Conservation (phyloP, 2,888 invertebrate species). For the Apocheima hispidaria region DNA sequence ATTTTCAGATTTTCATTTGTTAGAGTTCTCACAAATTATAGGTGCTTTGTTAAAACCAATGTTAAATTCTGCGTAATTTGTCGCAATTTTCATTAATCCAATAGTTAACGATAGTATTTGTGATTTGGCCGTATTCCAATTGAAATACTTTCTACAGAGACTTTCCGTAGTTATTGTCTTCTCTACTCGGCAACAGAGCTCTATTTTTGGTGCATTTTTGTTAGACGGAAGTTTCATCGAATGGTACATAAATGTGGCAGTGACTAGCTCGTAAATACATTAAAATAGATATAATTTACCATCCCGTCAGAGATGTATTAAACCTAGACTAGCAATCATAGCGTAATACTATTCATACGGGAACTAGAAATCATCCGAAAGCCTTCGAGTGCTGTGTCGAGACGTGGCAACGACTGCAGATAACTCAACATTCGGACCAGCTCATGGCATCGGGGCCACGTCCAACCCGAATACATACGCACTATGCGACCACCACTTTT, state of each 20-base stretch:
- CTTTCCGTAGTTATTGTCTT: slow-evolving; percentile 79
- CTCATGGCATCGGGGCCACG: slow-evolving; percentile 38
- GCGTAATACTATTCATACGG: no score
- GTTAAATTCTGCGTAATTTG: slow-evolving; percentile 51
- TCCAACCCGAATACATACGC: slow-evolving; percentile 48
- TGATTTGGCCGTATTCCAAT: slow-evolving; percentile 81
- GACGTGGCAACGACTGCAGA: slow-evolving; percentile 57
- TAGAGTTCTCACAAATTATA: background rate
- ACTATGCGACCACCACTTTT: slow-evolving; percentile 62
- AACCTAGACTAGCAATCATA: slow-evolving; percentile 50
- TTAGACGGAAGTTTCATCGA: slow-evolving; percentile 52
- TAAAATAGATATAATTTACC: background rate
- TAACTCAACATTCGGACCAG: slow-evolving; percentile 51
- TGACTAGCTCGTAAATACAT: background rate
- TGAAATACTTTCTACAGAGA: slow-evolving; percentile 69
- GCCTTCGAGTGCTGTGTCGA: slow-evolving; percentile 57
- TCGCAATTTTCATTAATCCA: slow-evolving; percentile 76
- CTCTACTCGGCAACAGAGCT: slow-evolving; percentile 65
- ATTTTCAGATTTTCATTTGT: background rate
- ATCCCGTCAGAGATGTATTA: slow-evolving; percentile 68
- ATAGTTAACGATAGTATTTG: slow-evolving; percentile 73
- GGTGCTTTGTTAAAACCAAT: slow-evolving; percentile 48
- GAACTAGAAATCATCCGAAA: slow-evolving; percentile 42
- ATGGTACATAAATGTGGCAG: no score
- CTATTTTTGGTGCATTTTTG: slow-evolving; percentile 72